Conservation (phyloP, 2,113 vertebrate genomes). For the Eptesicus fuscus region DNA sequence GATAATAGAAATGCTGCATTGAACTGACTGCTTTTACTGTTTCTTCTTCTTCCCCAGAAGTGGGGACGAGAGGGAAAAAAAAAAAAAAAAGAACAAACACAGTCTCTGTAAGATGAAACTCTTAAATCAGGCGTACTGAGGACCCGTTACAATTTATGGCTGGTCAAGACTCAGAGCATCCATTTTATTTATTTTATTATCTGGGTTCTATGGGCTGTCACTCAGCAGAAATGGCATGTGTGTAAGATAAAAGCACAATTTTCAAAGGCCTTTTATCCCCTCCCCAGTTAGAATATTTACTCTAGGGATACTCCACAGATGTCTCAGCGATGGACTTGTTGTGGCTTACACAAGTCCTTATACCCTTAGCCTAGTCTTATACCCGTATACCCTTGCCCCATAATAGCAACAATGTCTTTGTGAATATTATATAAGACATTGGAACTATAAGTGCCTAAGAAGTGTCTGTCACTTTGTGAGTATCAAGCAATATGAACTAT, state of each 20-base stretch:
- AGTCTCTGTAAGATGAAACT: constrained; percentile 45
- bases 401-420: neutral
- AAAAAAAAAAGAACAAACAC: constrained; percentile 24
- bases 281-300: neutral
- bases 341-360: neutral
- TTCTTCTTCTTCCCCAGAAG: constrained; percentile 60
- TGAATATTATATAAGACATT: neutral
- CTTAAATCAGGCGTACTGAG: constrained; percentile 43
- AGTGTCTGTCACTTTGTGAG: neutral
- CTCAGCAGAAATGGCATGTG: constrained; percentile 1
- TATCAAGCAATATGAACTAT: accelerated
- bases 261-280: neutral
- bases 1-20: constrained; percentile 47
- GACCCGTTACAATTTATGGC: neutral
- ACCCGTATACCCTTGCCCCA: neutral
- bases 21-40: constrained; percentile 46
- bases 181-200: constrained; percentile 51
- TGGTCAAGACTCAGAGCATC: constrained; percentile 13
- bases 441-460: neutral
- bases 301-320: neutral
- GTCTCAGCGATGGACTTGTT: neutral
- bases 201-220: constrained; percentile 29
- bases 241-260: neutral
- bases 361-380: neutral
- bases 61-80: neutral